Evolutionary conservation across 92 coral and sea anemone species (phyloP).

Genomic region (Parazoanthus atlanticus): DNA sequence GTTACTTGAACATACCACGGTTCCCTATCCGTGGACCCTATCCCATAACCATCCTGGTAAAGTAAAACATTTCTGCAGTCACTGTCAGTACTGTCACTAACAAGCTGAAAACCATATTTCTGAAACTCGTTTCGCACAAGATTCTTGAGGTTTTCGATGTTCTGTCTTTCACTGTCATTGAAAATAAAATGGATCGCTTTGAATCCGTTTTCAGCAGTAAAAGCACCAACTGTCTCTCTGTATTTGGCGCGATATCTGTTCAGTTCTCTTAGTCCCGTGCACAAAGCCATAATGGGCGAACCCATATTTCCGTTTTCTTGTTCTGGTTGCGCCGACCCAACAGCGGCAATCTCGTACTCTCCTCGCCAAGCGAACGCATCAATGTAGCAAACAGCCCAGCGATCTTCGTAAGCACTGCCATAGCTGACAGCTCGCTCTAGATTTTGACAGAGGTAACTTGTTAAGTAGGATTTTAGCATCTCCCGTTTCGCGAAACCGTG

Average conservation of each 20-base stretch:
- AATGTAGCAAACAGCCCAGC: slow-evolving; percentile 21
- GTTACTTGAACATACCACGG: slow-evolving; percentile 13
- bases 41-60: not conserved
- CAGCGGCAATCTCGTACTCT: not conserved
- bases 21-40: not conserved
- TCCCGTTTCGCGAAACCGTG: slow-evolving; percentile 30
- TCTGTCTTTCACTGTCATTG: not conserved
- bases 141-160: not conserved
- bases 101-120: not conserved
- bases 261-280: not conserved
- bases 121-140: not conserved
- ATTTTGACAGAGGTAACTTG: not conserved
- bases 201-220: not conserved
- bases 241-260: not conserved
- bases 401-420: not conserved
- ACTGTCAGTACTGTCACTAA: not conserved
- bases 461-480: not conserved
- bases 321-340: not conserved
- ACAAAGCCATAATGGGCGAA: slow-evolving; percentile 22
- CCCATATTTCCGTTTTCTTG: not conserved
- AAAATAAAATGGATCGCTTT: slow-evolving; percentile 20
- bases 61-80: not conserved
- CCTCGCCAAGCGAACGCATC: slow-evolving; percentile 35
- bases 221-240: not conserved
- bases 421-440: not conserved